These are phyloP conservation scores for Tretioscincus oriximinensis DNA, from an alignment of 2,113 vertebrate species.

Conservation along the genomic window DNA sequence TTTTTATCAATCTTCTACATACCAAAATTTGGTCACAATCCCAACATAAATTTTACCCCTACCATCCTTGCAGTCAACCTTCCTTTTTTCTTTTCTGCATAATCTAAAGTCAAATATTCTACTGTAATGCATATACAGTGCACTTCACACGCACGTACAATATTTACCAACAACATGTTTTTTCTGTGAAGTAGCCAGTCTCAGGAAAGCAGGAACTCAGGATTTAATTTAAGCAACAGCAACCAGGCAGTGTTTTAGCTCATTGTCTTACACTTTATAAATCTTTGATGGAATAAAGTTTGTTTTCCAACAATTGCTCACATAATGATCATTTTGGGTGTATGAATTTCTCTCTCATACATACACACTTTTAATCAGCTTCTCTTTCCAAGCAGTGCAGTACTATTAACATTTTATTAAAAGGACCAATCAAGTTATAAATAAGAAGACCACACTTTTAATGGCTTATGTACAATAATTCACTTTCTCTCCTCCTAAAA, in stretches of 20 bases:
- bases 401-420: slow-evolving; percentile 57
- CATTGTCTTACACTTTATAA: slow-evolving; percentile 3
- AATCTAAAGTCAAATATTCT: neutral
- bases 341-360: slow-evolving; percentile 41
- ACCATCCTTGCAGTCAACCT: too few species aligned
- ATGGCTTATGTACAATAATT: neutral
- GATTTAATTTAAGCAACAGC: slow-evolving; percentile 30
- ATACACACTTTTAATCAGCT: slow-evolving; percentile 59
- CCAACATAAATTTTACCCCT: too few species aligned
- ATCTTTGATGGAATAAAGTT: slow-evolving; percentile 38
- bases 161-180: slow-evolving; percentile 38
- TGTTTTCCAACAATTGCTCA: slow-evolving; percentile 54
- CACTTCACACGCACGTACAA: slow-evolving; percentile 27
- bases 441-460: slow-evolving; percentile 37
- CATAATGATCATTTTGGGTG: slow-evolving; percentile 52
- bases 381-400: slow-evolving; percentile 49
- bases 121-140: neutral
- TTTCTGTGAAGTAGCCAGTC: slow-evolving; percentile 16
- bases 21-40: too few species aligned
- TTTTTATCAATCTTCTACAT: too few species aligned
- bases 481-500: neutral
- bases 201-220: slow-evolving; percentile 1
- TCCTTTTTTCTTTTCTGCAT: too few species aligned
- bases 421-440: slow-evolving; percentile 49
- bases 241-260: neutral